Evolutionary conservation across 30 jellyfish, hydroid and myxozoan genomes (phyloP).

Genomic region (Aurelia aurita): DNA sequence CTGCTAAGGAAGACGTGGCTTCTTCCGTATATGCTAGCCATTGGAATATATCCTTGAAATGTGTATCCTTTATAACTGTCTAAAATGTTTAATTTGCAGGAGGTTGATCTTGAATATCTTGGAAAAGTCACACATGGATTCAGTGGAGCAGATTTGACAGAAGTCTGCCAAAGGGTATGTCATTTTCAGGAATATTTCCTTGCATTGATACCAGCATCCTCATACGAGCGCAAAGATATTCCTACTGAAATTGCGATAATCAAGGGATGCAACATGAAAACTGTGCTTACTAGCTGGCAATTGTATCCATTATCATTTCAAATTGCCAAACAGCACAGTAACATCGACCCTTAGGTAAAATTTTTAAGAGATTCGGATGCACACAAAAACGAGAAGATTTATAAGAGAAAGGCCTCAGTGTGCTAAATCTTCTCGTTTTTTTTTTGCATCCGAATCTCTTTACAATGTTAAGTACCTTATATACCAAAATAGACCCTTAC

Average conservation of each 20-base stretch:
- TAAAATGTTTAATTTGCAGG: slow-evolving; percentile 20
- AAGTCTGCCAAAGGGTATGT: slow-evolving; percentile 96
- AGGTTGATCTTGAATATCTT: slow-evolving; percentile 82
- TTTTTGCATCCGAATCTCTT: too few relatives aligned
- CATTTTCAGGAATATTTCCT: too few relatives aligned
- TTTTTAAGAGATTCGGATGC: too few relatives aligned
- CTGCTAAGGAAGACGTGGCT: too few relatives aligned
- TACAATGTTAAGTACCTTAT: too few relatives aligned
- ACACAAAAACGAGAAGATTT: too few relatives aligned
- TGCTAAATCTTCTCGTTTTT: too few relatives aligned
- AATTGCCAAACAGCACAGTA: background rate
- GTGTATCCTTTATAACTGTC: too few relatives aligned
- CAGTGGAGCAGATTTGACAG: slow-evolving; percentile 99
- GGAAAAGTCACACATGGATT: slow-evolving; percentile 96
- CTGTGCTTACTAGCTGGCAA: background rate
- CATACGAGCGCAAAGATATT: slow-evolving; percentile 1
- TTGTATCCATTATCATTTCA: background rate
- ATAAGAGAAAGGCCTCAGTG: too few relatives aligned
- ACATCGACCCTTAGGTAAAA: background rate
- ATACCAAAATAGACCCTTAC: too few relatives aligned
- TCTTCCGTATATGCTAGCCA: too few relatives aligned
- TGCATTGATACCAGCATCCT: background rate
- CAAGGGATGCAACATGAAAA: slow-evolving; percentile 19
- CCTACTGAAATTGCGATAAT: slow-evolving; percentile 6
- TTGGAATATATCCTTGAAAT: too few relatives aligned